phyloP scores from a whole-genome alignment of 2,888 invertebrate genomes.

The Phytoseiulus persimilis region DNA sequence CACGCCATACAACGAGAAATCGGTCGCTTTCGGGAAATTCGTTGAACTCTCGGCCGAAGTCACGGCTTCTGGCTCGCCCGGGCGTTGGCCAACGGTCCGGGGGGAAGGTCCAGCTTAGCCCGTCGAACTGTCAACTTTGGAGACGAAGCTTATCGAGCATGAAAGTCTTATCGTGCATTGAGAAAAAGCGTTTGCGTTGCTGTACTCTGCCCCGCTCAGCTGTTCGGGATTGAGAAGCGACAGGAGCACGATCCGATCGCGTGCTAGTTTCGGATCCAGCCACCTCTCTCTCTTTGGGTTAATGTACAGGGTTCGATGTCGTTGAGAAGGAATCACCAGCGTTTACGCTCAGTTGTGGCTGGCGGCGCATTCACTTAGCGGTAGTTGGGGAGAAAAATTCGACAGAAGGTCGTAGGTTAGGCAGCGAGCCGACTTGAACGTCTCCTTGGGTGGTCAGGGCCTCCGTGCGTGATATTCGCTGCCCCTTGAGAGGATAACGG shows the following conservation, averaged over 20 bases:
- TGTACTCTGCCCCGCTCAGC: not conserved
- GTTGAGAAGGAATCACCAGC: not conserved
- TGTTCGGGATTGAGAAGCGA: not conserved
- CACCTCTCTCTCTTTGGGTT: not conserved
- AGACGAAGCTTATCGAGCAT: not conserved
- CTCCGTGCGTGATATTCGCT: not conserved
- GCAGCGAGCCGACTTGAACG: not conserved
- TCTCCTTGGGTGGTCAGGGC: slow-evolving; percentile 5
- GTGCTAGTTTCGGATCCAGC: not conserved
- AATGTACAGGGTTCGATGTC: not conserved
- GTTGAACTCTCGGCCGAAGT: no score
- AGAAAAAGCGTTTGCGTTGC: not conserved
- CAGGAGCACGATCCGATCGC: not conserved
- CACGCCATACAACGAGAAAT: no score
- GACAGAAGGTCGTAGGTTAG: not conserved
- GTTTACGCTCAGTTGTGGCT: not conserved
- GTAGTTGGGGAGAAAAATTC: not conserved
- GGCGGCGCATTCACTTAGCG: not conserved
- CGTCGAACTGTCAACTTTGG: not conserved
- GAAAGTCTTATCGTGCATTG: not conserved
- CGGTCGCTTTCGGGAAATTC: no score
- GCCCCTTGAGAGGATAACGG: not conserved
- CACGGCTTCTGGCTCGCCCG: not conserved
- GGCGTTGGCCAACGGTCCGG: not conserved
- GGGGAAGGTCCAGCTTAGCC: not conserved